Base-by-base conservation (phyloP, 23 tunicate genomes). In the Styela plicata region DNA sequence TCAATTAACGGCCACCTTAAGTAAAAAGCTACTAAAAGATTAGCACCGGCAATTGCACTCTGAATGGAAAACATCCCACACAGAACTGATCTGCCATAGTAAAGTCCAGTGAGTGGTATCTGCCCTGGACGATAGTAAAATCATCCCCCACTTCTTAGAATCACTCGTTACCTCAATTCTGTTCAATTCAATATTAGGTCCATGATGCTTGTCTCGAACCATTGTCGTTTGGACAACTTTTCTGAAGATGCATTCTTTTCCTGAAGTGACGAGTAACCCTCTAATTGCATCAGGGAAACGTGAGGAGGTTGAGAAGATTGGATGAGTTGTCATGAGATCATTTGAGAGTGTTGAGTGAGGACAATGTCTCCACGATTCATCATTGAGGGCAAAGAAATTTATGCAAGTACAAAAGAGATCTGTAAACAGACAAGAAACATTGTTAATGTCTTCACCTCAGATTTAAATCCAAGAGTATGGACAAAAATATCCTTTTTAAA, bases 111-210 rank as follows among this genome's bases (percentile, higher is more conserved):
- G n/a, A n/a, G n/a, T n/a, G n/a, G n/a, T n/a, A n/a, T n/a, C n/a
- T n/a, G n/a, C n/a, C n/a, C n/a, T n/a, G n/a, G n/a, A n/a, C n/a
- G n/a, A n/a, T n/a, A n/a, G n/a, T n/a, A n/a, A n/a, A n/a, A n/a
- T n/a, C n/a, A n/a, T n/a, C n/a, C n/a, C n/a, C n/a, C n/a, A n/a
- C n/a, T n/a, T n/a, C n/a, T n/a, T n/a, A n/a, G n/a, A n/a, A n/a
- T 57, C 20, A 57, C 18, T 18, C 64, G 17, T 3, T 71, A 85
- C 90, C 85, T 86, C 86, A 17, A 91, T 91, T 73, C 97, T 77
- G 70, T 91, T 91, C 44, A 91, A 75, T 67, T 91, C 97, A 44
- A 91, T 91, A 28, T 36, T 76, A 0, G 97, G 91, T 31, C 97
- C 97, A 73, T 86, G 91, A 61, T 86, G 91, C 52, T 86, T 86